phyloP scores from a whole-genome alignment of 2,113 vertebrate genomes.

The Pygoscelis adeliae region DNA sequence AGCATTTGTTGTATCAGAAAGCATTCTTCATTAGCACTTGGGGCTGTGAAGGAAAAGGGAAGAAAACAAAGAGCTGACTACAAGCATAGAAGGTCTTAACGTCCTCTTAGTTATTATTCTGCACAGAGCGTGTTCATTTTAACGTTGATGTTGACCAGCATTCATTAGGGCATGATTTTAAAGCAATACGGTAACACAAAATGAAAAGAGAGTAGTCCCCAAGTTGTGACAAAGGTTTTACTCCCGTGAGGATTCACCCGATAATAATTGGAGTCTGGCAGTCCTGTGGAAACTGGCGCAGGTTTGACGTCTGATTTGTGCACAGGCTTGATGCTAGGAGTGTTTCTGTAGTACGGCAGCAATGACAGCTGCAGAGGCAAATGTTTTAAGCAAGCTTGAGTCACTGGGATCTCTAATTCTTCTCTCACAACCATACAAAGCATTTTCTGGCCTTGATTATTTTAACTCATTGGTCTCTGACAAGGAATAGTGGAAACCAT shows the following conservation, averaged over 20 bases:
- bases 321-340: neutral
- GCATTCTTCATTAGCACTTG: neutral
- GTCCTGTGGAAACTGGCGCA: neutral
- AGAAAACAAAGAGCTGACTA: neutral
- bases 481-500: neutral
- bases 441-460: conserved; percentile 1
- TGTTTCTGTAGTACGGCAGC: neutral
- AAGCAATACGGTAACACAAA: neutral
- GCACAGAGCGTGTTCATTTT: neutral
- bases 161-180: neutral
- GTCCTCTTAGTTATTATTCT: neutral
- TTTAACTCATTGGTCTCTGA: conserved; percentile 35
- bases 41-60: neutral
- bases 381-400: neutral
- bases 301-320: neutral
- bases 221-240: neutral
- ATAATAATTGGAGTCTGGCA: neutral
- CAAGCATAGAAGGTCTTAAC: neutral
- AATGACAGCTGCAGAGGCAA: neutral
- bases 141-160: neutral
- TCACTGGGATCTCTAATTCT: neutral
- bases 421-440: neutral
- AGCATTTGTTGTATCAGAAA: neutral
- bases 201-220: neutral
- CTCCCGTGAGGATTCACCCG: neutral